Percentiles rank a stretch among this genome's conserved stretches.
These are phyloP conservation scores for Sitta europaea DNA, from an alignment of 2,113 vertebrate species.

Conservation along the genomic window DNA sequence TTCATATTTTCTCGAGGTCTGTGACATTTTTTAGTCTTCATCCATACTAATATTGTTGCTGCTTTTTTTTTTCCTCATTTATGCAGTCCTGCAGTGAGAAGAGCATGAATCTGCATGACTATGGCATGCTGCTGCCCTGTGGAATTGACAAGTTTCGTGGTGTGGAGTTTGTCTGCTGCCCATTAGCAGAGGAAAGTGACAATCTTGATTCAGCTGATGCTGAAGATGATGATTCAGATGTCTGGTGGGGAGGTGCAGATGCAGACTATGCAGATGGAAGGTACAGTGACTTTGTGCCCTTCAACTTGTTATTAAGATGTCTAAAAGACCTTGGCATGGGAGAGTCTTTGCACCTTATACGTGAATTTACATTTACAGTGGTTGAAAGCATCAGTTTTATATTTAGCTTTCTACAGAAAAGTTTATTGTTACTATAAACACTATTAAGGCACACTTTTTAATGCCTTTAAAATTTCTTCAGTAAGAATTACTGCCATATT, in stretches of 20 bases:
- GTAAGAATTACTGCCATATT: neutral
- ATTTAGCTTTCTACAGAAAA: neutral
- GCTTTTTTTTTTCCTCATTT: neutral
- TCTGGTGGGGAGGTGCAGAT: constrained; percentile 97
- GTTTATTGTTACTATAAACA: neutral
- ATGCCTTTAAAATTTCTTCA: neutral
- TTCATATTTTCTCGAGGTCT: neutral
- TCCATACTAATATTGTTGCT: neutral
- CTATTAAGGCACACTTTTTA: neutral
- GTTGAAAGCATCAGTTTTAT: neutral
- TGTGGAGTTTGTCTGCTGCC: constrained; percentile 97
- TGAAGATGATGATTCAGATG: constrained; percentile 92
- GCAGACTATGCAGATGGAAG: constrained; percentile 92
- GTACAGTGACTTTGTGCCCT: constrained; percentile 60
- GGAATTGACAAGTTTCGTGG: constrained; percentile 95
- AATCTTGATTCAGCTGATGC: constrained; percentile 83
- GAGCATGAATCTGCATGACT: constrained; percentile 93
- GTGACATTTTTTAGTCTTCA: neutral
- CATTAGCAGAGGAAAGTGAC: constrained; percentile 79
- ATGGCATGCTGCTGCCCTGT: constrained; percentile 95
- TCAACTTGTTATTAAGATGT: neutral
- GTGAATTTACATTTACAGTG: neutral
- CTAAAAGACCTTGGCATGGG: neutral
- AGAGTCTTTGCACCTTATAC: neutral
- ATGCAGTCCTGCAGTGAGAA: constrained; percentile 92